Evolutionary conservation across 2,888 invertebrate genomes (phyloP), one percentile per base, ranked within the genome.

Genomic region (Camponotus fellah): DNA sequence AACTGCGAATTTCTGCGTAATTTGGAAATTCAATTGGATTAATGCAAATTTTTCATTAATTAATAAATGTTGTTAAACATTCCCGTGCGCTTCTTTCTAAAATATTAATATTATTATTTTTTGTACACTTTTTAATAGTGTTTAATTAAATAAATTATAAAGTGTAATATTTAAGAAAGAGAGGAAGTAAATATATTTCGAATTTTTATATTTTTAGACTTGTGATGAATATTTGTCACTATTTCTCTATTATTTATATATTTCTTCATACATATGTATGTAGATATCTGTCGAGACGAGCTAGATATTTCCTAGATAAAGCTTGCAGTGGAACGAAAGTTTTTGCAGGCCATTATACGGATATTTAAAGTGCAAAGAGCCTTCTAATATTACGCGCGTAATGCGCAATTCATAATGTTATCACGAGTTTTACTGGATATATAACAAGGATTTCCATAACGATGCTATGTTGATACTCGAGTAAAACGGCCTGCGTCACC

Each of bases 351-450:
- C 21, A 62, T 80, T 79, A 79, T 71, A 71, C 21, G 71, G 37
- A 79, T 62, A 80, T 80, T 80, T 80, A 80, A 62, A 80, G 79
- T 80, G 72, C 26, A 37, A 71, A 71, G 60, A 80, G 72, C n/a
- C 79, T 80, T 80, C 79, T 80, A 80, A 80, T 80, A 80, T 80
- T 62, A 80, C 71, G 58, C 74, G 86, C 69, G 82, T 75, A 86
- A 84, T 83, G 88, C 82, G 84, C 84, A 89, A 89, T 89, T 89
- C 85, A 87, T 90, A 85, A 83, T 82, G 87, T 89, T 87, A 88
- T 82, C 77, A 84, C 80, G 85, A 90, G 89, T 87, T 88, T 88
- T 88, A 87, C 86, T 84, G 85, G 89, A 87, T 90, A 90, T 90
- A 90, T 88, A 90, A 90, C 85, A 75, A 85, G 85, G 83, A 88